phyloP scores from a whole-genome alignment of 2,888 invertebrate species.

The Synergus japonicus region DNA sequence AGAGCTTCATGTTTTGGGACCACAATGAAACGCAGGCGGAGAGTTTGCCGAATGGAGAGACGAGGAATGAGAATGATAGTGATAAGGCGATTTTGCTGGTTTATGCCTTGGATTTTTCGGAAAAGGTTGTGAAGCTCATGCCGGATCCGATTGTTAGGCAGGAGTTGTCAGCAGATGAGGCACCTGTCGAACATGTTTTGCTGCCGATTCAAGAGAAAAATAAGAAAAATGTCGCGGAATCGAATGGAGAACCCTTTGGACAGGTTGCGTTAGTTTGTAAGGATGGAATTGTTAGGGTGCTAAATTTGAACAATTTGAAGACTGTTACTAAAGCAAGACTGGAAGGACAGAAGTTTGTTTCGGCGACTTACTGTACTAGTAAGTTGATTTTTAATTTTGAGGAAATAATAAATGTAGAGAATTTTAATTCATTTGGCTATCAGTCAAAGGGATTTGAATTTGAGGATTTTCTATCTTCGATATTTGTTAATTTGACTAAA shows the following conservation, averaged over 20 bases:
- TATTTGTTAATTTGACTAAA: background rate
- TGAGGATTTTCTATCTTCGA: no score
- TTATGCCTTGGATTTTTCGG: conserved; percentile 80
- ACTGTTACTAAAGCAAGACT: conserved; percentile 84
- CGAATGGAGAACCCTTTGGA: conserved; percentile 71
- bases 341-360: conserved; percentile 86
- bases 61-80: conserved; percentile 61
- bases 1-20: conserved; percentile 80
- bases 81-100: conserved; percentile 79
- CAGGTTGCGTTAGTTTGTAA: conserved; percentile 86
- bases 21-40: conserved; percentile 81
- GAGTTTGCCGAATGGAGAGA: conserved; percentile 80
- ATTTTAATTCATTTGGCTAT: conserved; percentile 30
- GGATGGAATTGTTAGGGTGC: conserved; percentile 86
- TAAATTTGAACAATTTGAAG: conserved; percentile 85
- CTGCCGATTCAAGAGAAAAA: conserved; percentile 79
- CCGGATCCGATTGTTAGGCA: conserved; percentile 82
- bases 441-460: background rate
- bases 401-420: background rate
- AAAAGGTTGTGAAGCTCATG: conserved; percentile 78
- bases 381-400: conserved; percentile 68
- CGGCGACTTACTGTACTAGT: conserved; percentile 92
- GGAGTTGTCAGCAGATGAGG: conserved; percentile 83
- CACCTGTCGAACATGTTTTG: conserved; percentile 85
- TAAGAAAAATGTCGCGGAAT: conserved; percentile 34